phyloP scores from a whole-genome alignment of 2,113 vertebrate species.

The Lampris incognitus region DNA sequence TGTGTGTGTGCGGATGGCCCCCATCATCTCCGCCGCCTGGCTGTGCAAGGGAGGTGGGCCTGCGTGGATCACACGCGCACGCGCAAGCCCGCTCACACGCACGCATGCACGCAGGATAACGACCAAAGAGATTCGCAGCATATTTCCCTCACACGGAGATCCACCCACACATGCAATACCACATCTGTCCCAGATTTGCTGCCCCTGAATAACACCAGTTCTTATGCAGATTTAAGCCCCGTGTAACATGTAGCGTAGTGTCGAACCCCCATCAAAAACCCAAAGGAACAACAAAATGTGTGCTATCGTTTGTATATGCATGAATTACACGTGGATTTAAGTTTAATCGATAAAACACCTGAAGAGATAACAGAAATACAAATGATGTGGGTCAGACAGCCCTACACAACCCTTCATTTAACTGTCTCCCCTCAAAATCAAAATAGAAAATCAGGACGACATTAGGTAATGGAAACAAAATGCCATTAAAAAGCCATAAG shows the following conservation, averaged over 20 bases:
- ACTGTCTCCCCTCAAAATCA: too few species aligned
- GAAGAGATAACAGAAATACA: too few species aligned
- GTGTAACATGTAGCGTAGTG: too few species aligned
- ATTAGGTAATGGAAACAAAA: too few species aligned
- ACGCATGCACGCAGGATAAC: not conserved
- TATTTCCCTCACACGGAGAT: conserved; percentile 52
- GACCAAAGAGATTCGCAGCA: conserved; percentile 31
- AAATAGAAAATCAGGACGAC: too few species aligned
- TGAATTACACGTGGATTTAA: too few species aligned
- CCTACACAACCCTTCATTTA: not conserved
- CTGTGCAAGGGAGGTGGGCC: conserved; percentile 32
- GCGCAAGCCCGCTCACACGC: conserved; percentile 6
- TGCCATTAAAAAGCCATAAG: too few species aligned
- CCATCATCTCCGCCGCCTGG: conserved; percentile 51
- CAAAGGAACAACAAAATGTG: too few species aligned
- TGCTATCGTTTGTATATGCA: too few species aligned
- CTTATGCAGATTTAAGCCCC: not conserved
- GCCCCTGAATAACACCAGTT: conserved; percentile 33
- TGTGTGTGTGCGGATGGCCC: conserved; percentile 54
- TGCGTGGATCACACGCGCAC: conserved; percentile 36
- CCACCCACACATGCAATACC: conserved; percentile 63
- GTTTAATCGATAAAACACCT: too few species aligned
- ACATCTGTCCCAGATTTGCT: conserved; percentile 67
- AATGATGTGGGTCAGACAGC: too few species aligned
- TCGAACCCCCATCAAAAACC: too few species aligned